phyloP scores from a whole-genome alignment of 2,113 vertebrate genomes.

The Phrynosoma platyrhinos region DNA sequence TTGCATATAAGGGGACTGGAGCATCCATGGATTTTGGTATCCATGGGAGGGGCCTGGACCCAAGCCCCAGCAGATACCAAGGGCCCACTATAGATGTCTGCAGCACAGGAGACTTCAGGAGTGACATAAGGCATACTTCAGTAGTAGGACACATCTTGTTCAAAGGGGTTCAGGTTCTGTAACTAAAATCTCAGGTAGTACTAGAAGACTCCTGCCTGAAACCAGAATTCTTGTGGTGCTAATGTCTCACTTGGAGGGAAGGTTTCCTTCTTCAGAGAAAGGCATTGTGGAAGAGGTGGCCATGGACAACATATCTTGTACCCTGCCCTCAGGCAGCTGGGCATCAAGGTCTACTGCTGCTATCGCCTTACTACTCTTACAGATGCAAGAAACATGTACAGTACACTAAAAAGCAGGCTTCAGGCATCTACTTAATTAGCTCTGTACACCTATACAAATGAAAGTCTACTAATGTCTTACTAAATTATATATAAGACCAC shows the following conservation, averaged over 20 bases:
- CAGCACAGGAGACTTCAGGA: slow-evolving; percentile 16
- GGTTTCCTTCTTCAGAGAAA: too few relatives aligned
- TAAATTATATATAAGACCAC: neutral
- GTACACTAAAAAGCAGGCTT: neutral
- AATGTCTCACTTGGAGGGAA: too few relatives aligned
- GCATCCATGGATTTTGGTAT: too few relatives aligned
- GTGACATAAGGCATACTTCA: neutral
- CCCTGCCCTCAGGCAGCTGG: too few relatives aligned
- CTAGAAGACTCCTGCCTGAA: neutral
- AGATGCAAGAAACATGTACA: neutral
- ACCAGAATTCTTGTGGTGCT: too few relatives aligned
- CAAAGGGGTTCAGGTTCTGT: neutral
- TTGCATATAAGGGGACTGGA: too few relatives aligned
- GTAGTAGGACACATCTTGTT: neutral
- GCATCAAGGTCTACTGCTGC: neutral
- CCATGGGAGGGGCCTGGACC: too few relatives aligned
- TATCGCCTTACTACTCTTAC: neutral
- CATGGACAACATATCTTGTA: too few relatives aligned
- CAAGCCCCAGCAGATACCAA: too few relatives aligned
- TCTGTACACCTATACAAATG: too few relatives aligned
- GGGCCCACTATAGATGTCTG: neutral
- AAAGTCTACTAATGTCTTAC: too few relatives aligned
- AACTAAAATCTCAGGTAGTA: neutral
- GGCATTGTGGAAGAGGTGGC: too few relatives aligned
- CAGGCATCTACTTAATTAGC: neutral